These are phyloP conservation scores for Rattus rattus DNA, from an alignment of 2,113 vertebrate species.

Conservation along the genomic window DNA sequence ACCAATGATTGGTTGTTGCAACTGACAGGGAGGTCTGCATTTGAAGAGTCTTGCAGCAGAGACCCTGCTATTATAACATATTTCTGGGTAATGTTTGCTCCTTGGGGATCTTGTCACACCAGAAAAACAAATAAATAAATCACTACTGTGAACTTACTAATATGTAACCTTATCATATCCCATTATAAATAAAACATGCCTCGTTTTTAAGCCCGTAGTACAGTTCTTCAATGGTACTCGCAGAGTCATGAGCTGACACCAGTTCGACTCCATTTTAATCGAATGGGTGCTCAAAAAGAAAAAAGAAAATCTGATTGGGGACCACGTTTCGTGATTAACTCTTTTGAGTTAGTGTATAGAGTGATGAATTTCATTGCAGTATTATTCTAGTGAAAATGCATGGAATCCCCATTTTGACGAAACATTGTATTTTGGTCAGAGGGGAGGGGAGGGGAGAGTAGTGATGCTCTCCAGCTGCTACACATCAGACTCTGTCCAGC, in stretches of 20 bases:
- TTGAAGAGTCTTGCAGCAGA: constrained; percentile 8
- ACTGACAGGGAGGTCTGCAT: constrained; percentile 18
- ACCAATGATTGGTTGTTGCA: not conserved
- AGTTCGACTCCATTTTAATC: not conserved
- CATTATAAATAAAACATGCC: constrained; percentile 36
- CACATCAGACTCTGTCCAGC: not conserved
- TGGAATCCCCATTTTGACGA: not conserved
- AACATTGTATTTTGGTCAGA: not conserved
- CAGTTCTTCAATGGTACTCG: not conserved
- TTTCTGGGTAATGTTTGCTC: constrained; percentile 37
- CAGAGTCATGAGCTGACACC: not conserved
- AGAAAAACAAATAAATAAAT: constrained; percentile 50
- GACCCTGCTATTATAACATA: not conserved
- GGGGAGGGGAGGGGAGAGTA: not conserved
- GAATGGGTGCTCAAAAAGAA: not conserved
- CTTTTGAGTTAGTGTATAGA: not conserved
- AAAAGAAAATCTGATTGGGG: not conserved
- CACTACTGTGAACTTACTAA: constrained; percentile 67
- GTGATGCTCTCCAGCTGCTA: not conserved
- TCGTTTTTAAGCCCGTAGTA: not conserved
- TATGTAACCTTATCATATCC: constrained; percentile 55
- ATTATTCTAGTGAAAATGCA: not conserved
- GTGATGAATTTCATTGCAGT: not conserved
- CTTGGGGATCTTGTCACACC: constrained; percentile 48
- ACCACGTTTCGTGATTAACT: not conserved